phyloP scores from a whole-genome alignment of 1,140 invertebrate species.

The Drosophila nasuta region DNA sequence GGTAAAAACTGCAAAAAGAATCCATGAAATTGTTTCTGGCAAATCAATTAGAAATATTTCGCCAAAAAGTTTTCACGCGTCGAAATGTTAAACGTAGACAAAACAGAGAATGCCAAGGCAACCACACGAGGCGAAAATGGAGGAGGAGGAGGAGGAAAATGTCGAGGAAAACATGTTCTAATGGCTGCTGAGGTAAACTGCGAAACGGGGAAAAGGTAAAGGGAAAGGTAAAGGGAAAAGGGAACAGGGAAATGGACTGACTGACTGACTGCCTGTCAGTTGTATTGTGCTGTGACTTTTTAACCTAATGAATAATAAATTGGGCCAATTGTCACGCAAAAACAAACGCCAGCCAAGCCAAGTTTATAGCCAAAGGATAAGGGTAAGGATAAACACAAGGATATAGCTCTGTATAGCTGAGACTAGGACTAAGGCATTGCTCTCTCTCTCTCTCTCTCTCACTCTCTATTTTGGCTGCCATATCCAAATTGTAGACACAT shows the following conservation, averaged over 20 bases:
- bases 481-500: slow-evolving; percentile 74
- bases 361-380: slow-evolving; percentile 9
- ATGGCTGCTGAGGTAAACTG: slow-evolving; percentile 11
- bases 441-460: neutral
- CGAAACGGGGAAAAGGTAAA: neutral
- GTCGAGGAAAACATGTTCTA: slow-evolving; percentile 8
- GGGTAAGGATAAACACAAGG: slow-evolving; percentile 5
- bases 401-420: neutral
- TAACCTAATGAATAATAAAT: slow-evolving; percentile 83
- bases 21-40: slow-evolving; percentile 39
- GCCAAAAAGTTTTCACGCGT: slow-evolving; percentile 35
- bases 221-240: neutral
- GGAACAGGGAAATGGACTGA: slow-evolving; percentile 15
- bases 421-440: slow-evolving; percentile 20
- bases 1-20: slow-evolving; percentile 26
- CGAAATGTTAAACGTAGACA: slow-evolving; percentile 38
- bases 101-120: slow-evolving; percentile 6
- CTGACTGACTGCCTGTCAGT: slow-evolving; percentile 81
- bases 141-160: neutral
- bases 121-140: neutral
- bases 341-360: slow-evolving; percentile 46
- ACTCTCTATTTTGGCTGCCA: slow-evolving; percentile 11
- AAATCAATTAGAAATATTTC: slow-evolving; percentile 70
- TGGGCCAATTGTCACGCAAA: slow-evolving; percentile 80
- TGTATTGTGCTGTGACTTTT: slow-evolving; percentile 77